Base-by-base conservation (phyloP, 1,140 invertebrate genomes). In the Colletes latitarsis region DNA sequence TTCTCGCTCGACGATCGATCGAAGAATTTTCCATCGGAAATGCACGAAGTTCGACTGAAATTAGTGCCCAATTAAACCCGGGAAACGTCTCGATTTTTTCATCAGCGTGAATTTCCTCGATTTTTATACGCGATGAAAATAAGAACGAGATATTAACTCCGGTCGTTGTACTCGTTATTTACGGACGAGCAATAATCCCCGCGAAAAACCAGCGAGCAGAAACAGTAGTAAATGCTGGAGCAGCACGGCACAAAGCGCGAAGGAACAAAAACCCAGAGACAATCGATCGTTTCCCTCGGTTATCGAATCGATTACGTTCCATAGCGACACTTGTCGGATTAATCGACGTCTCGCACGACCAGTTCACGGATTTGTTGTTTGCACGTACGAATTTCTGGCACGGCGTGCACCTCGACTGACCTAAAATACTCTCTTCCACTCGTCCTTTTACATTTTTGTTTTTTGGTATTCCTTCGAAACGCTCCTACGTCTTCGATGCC, bases 331-430 rank as follows among this genome's bases (percentile, higher is more conserved):
- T 62, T 49, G 39, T 30, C 60, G 60, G 46, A 73, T 72, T 79
- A 79, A 79, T 73, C 58, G 69, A 14, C 60, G 49, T 46, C 46
- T 39, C 69, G 58, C 19, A 53, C 39, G 64, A 57, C 19, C 14
- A 53, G 55, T 14, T 57, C 12, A 17, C 10, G 60, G 8, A 68
- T 82, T 66, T 57, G 58, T 83, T 74, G 55, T 79, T 21, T n/a
- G 3, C 39, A 41, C 21, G n/a, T 21, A 57, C 46, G 46, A 49
- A 68, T 68, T 30, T 83, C 57, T 53, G 57, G 63, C 67, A 21
- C 52, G 49, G 62, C 46, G 14, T 41, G 14, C 60, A 39, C 15
- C 15, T n/a, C 53, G 52, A 10, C 30, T 78, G 70, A 73, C 64
- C 82, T 70, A 71, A 53, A 84, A 78, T 58, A n/a, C 55, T 58